These are phyloP conservation scores for Eospalax fontanierii DNA, from an alignment of 2,797 vertebrate species.

Conservation along the genomic window DNA sequence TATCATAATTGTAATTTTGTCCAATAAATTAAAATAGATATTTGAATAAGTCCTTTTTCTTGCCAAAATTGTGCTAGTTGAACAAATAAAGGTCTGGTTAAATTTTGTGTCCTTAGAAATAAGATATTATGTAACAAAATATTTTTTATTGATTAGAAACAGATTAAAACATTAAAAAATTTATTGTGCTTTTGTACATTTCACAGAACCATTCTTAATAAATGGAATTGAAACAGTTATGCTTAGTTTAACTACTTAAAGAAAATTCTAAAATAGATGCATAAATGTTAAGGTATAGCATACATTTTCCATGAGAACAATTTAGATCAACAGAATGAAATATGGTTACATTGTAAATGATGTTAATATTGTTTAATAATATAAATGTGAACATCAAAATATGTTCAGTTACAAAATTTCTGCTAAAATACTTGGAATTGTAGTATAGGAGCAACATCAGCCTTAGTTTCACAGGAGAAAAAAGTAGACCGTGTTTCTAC, in stretches of 20 bases:
- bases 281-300: neutral
- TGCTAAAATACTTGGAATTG: neutral
- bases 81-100: constrained; percentile 12
- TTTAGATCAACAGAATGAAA: neutral
- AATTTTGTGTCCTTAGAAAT: constrained; percentile 26
- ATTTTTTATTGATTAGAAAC: constrained; percentile 26
- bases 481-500: neutral
- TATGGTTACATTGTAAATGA: neutral
- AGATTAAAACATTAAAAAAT: neutral
- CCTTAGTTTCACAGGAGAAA: neutral
- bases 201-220: neutral
- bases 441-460: neutral
- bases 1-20: constrained; percentile 39
- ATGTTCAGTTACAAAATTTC: neutral
- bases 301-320: neutral
- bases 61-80: neutral
- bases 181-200: no score
- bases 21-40: constrained; percentile 43
- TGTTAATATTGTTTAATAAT: constrained; percentile 14
- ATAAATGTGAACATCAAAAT: neutral
- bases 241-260: neutral
- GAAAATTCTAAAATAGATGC: neutral
- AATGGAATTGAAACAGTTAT: constrained; percentile 1
- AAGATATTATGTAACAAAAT: constrained; percentile 21
- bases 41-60: neutral